A percentile compares a stretch with the other conserved stretches of the same genome.
Conservation (phyloP, 2,888 invertebrate species). For the Ethmia dodecea region DNA sequence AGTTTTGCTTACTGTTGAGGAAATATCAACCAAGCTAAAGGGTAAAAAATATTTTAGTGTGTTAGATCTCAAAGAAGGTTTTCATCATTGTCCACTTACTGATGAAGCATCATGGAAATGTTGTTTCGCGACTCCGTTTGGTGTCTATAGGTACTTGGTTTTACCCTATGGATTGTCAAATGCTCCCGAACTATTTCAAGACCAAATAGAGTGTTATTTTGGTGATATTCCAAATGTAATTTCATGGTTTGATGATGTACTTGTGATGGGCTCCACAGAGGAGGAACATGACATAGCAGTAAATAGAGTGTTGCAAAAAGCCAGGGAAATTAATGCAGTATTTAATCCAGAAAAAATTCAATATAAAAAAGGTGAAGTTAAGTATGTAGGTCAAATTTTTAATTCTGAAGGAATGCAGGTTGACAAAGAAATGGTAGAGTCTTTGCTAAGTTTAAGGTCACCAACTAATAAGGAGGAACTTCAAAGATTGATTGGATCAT, state of each 20-base stretch:
- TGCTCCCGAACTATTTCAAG: slow-evolving; percentile 16
- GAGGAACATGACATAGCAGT: slow-evolving; percentile 6
- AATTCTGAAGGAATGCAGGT: slow-evolving; percentile 11
- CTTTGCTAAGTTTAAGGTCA: slow-evolving; percentile 10
- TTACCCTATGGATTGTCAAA: slow-evolving; percentile 16
- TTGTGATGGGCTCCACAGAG: slow-evolving; percentile 9
- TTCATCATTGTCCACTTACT: slow-evolving; percentile 12
- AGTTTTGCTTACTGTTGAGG: slow-evolving; percentile 13
- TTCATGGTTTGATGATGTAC: slow-evolving; percentile 7
- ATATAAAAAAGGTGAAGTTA: not conserved
- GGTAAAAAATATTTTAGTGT: slow-evolving; percentile 16
- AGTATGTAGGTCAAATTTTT: slow-evolving; percentile 2
- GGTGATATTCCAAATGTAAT: slow-evolving; percentile 10
- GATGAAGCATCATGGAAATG: slow-evolving; percentile 15
- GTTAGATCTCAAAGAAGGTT: slow-evolving; percentile 17
- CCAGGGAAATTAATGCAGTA: slow-evolving; percentile 1
- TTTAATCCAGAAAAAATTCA: not conserved
- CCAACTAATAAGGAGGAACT: slow-evolving; percentile 13
- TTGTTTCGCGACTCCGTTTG: slow-evolving; percentile 16
- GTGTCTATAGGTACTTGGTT: slow-evolving; percentile 15
- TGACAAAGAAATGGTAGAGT: slow-evolving; percentile 12
- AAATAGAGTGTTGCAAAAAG: slow-evolving; percentile 7
- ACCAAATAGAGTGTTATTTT: slow-evolving; percentile 6
- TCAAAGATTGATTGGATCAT: slow-evolving; percentile 13
- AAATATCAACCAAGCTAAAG: slow-evolving; percentile 12